Evolutionary conservation across 2,113 vertebrate genomes (phyloP), one percentile per base, ranked within the genome.

Genomic region (Tenebrosternarchus preto): DNA sequence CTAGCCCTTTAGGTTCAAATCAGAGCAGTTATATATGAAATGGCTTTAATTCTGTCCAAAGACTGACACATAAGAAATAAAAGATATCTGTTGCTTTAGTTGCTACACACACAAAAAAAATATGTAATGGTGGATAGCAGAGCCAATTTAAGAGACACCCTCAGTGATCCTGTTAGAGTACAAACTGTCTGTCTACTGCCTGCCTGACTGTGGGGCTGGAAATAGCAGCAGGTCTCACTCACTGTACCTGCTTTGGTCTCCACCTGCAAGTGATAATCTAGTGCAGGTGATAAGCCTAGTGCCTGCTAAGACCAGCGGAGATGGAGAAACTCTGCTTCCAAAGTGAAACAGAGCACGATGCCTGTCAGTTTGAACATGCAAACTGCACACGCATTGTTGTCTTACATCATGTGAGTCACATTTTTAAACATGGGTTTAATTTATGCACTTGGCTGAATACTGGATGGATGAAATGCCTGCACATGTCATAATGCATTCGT

Each of bases 241-340:
- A 55, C 56, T 70, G 57, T 88, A 92, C 89, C 87, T 90, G 88
- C 83, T 39, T 53, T 72, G 61, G 80, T 81, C 20, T 2, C 29
- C 25, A 73, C 55, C 29, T 73, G 71, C n/a, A n/a, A 56, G 50
- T 56, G 25, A 56, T 73, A 55, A 53, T 27, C 27, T 56, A n/a
- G n/a, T n/a, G n/a, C n/a, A n/a, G n/a, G n/a, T n/a, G n/a, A n/a
- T n/a, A 59, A 67, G 19, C 20, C 64, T 20, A 67, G 33, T 64
- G 61, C 16, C 25, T 16, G 25, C 31, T 29, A 59, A 11, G 33
- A 27, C 5, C 36, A 55, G 15, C 1, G 43, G 60, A 53, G 43
- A 25, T 53, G 39, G 11, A 77, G 46, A 77, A 60, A 29, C 5
- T 31, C 33, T 78, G 77, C 29, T 15, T n/a, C 36, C 29, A 39